Evolutionary conservation across 92 coral and sea anemone genomes (phyloP).

Genomic region (Desmophyllum pertusum): DNA sequence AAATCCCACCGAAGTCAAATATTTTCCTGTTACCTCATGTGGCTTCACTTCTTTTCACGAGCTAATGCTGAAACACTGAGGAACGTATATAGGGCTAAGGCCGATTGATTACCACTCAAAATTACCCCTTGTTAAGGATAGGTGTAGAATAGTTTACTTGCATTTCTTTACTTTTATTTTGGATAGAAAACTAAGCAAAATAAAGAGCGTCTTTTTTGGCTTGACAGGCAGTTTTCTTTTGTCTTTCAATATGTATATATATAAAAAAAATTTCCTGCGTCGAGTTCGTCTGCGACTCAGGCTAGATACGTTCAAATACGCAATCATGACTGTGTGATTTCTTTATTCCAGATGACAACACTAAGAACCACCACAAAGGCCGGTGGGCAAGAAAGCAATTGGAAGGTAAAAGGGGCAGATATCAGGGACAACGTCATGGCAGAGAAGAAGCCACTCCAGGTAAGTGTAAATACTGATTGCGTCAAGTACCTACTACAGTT

Average conservation of each 20-base stretch:
- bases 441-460: neutral
- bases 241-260: no score
- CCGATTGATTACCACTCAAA: no score
- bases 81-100: no score
- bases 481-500: neutral
- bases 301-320: neutral
- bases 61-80: no score
- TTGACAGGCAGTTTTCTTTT: no score
- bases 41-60: no score
- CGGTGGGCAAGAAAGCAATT: neutral
- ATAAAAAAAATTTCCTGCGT: no score
- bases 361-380: constrained; percentile 3
- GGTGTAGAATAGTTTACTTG: neutral
- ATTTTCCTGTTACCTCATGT: no score
- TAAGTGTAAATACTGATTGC: neutral
- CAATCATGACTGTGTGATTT: neutral
- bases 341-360: neutral
- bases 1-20: neutral
- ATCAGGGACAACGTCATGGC: neutral
- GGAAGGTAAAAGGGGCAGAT: neutral
- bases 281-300: no score
- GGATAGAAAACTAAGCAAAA: neutral
- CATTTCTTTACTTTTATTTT: neutral
- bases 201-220: no score
- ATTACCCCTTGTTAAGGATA: neutral